Conservation (phyloP, 1,140 invertebrate species). For the Caenorhabditis tropicalis region DNA sequence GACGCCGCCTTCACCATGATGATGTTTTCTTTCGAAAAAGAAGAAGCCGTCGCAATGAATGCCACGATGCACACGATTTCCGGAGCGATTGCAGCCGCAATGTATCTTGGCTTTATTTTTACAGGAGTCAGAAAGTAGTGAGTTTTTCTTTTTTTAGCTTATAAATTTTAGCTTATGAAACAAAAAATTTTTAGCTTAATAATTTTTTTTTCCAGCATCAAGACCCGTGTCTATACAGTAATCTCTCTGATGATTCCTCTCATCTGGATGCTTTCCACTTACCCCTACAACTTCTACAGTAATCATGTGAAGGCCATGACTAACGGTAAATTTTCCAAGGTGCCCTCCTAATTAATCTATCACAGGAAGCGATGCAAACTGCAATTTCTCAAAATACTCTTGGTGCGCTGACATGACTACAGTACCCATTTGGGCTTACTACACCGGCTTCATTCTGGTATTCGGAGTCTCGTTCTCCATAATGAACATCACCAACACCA, state of each 20-base stretch:
- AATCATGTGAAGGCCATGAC: neutral
- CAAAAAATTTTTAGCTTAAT: too few relatives aligned
- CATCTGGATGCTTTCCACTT: slow-evolving; percentile 50
- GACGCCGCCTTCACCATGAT: slow-evolving; percentile 56
- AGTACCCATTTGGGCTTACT: slow-evolving; percentile 58
- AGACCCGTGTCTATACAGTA: slow-evolving; percentile 36
- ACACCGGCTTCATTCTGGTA: slow-evolving; percentile 56
- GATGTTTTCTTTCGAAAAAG: slow-evolving; percentile 54
- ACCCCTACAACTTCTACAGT: slow-evolving; percentile 61
- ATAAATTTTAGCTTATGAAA: too few relatives aligned
- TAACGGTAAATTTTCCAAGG: slow-evolving; percentile 2
- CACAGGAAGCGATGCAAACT: slow-evolving; percentile 50
- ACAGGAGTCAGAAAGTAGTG: slow-evolving; percentile 48
- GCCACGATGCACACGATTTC: slow-evolving; percentile 45
- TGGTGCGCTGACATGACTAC: slow-evolving; percentile 60
- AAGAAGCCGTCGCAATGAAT: slow-evolving; percentile 43
- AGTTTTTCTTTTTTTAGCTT: slow-evolving; percentile 29
- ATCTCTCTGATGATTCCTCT: slow-evolving; percentile 6
- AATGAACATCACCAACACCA: slow-evolving; percentile 63
- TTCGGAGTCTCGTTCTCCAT: slow-evolving; percentile 63
- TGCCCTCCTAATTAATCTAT: neutral
- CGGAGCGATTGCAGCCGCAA: slow-evolving; percentile 31
- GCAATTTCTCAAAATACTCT: slow-evolving; percentile 55
- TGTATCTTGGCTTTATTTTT: slow-evolving; percentile 54
- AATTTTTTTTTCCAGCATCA: slow-evolving; percentile 2